These are phyloP conservation scores for Taphrorychus bicolor DNA, from an alignment of 2,888 invertebrate species.

Conservation along the genomic window DNA sequence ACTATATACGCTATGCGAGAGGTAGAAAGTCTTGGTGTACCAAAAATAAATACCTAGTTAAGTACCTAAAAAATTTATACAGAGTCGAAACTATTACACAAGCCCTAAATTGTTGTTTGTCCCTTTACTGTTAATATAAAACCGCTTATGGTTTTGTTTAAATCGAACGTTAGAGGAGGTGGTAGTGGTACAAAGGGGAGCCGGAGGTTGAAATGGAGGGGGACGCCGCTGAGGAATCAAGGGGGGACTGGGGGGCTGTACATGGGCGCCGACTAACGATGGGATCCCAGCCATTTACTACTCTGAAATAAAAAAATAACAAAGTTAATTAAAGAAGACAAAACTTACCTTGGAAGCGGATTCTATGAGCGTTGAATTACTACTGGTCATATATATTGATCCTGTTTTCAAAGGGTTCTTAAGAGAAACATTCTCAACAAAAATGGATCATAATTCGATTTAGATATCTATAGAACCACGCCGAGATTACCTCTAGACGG, in stretches of 20 bases:
- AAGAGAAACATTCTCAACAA: no score
- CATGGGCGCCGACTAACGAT: constrained; percentile 53
- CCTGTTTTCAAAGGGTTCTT: no score
- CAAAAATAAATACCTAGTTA: constrained; percentile 34
- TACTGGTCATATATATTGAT: no score
- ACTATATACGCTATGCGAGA: constrained; percentile 34
- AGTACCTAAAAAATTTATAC: constrained; percentile 18
- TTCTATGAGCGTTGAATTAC: no score
- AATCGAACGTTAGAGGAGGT: constrained; percentile 26
- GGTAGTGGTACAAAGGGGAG: constrained; percentile 21
- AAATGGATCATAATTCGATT: no score
- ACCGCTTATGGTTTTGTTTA: constrained; percentile 15
- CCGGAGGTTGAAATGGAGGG: constrained; percentile 55
- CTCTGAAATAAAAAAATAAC: constrained; percentile 51
- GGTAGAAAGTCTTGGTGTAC: constrained; percentile 42
- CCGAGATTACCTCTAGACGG: no score
- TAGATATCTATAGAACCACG: no score
- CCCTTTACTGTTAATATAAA: constrained; percentile 2
- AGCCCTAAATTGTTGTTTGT: constrained; percentile 1
- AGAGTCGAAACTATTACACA: background rate
- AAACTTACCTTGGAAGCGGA: no score
- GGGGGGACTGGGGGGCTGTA: constrained; percentile 63
- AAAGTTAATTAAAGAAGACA: no score
- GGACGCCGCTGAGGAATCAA: constrained; percentile 59
- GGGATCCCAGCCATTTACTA: constrained; percentile 58